These are phyloP conservation scores for Tenthredo distinguenda DNA, from an alignment of 2,888 invertebrate genomes.

Conservation along the genomic window DNA sequence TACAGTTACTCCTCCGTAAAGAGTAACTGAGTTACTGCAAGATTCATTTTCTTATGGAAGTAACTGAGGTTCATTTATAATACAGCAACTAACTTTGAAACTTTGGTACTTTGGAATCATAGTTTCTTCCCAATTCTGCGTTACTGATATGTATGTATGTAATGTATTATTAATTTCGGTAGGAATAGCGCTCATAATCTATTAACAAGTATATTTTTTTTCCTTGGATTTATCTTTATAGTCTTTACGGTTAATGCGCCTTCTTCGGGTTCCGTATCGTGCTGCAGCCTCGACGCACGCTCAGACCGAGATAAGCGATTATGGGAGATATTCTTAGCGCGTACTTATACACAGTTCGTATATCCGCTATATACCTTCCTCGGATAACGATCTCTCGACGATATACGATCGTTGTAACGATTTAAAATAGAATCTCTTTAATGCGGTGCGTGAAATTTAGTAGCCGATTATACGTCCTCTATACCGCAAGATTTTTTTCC, in stretches of 20 bases:
- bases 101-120: too few species aligned
- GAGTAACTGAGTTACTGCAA: not conserved
- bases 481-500: not conserved
- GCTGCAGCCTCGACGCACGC: not conserved
- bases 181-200: not conserved
- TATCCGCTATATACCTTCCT: not conserved
- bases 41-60: not conserved
- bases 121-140: too few species aligned
- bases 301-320: not conserved
- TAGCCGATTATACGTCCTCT: not conserved
- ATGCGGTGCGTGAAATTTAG: not conserved
- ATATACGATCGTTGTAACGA: not conserved
- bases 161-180: too few species aligned
- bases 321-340: conserved; percentile 12
- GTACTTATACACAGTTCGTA: not conserved
- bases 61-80: not conserved
- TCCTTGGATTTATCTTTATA: not conserved
- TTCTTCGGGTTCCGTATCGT: not conserved
- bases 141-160: too few species aligned
- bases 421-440: conserved; percentile 3
- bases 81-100: not conserved
- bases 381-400: conserved; percentile 5
- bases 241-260: not conserved
- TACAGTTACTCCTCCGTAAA: conserved; percentile 2
- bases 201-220: not conserved